These are phyloP conservation scores for Punctoribates punctum DNA, from an alignment of 2,888 invertebrate species.

Conservation along the genomic window DNA sequence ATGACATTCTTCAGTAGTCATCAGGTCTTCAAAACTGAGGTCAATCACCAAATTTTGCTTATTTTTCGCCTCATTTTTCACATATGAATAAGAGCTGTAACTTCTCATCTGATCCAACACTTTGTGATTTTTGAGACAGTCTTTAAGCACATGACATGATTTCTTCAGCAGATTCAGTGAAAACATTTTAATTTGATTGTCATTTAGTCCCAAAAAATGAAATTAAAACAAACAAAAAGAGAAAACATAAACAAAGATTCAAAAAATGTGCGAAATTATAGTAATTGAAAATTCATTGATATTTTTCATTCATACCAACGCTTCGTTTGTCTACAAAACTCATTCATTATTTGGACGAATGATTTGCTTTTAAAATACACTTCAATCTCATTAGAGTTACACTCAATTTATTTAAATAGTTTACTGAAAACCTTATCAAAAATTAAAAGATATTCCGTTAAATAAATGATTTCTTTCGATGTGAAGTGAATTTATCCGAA, in stretches of 20 bases:
- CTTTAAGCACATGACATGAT: background rate
- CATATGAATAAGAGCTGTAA: background rate
- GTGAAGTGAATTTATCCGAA: no score
- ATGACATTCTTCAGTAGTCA: constrained; percentile 1
- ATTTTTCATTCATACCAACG: background rate
- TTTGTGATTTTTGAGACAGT: background rate
- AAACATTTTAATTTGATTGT: background rate
- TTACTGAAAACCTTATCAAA: no score
- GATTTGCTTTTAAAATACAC: background rate
- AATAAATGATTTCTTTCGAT: no score
- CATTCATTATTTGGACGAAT: background rate
- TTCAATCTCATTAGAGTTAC: background rate
- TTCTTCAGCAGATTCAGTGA: background rate
- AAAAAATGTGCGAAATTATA: background rate
- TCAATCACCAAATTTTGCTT: constrained; percentile 2
- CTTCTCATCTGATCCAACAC: background rate
- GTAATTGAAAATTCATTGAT: background rate
- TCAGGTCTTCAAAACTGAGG: constrained; percentile 12
- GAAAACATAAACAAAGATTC: background rate
- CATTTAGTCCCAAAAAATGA: background rate
- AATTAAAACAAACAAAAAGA: background rate
- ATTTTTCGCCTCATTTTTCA: background rate
- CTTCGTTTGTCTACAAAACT: background rate
- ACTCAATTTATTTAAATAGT: background rate
- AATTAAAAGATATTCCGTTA: no score